Conservation (phyloP, 1,140 invertebrate species). For the Nixonia krombeini region DNA sequence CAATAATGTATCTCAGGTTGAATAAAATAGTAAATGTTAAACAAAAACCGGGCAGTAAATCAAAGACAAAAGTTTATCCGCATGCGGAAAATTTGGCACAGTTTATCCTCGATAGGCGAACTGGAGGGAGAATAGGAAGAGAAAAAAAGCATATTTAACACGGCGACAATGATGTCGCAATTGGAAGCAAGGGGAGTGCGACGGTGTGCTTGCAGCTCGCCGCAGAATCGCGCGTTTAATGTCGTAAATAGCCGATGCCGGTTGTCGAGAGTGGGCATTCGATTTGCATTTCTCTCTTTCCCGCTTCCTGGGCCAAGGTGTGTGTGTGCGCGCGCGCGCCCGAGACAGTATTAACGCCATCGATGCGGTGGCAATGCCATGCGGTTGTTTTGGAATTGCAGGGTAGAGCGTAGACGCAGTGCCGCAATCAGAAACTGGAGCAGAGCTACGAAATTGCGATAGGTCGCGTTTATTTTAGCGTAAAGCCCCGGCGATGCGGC, state of each 20-base stretch:
- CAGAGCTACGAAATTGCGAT: background rate
- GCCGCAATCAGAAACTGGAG: constrained; percentile 2
- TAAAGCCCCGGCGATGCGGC: background rate
- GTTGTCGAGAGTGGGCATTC: constrained; percentile 5
- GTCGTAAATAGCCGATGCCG: constrained; percentile 1
- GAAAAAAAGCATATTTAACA: background rate
- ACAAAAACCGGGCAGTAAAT: no score
- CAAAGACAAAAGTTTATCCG: no score
- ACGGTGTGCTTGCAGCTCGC: background rate
- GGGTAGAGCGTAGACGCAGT: background rate
- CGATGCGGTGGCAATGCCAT: constrained; percentile 1
- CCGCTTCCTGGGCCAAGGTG: background rate
- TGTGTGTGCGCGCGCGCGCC: background rate
- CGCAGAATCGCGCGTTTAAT: background rate
- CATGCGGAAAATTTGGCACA: no score
- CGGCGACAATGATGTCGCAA: background rate
- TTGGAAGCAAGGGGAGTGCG: background rate
- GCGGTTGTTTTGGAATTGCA: constrained; percentile 4
- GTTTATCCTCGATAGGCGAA: no score
- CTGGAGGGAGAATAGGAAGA: no score
- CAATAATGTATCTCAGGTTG: no score
- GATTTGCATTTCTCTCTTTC: background rate
- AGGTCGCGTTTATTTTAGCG: background rate
- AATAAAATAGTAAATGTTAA: no score
- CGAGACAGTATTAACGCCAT: constrained; percentile 5